Conservation (phyloP, 2,888 invertebrate genomes). For the Cephus runcator region DNA sequence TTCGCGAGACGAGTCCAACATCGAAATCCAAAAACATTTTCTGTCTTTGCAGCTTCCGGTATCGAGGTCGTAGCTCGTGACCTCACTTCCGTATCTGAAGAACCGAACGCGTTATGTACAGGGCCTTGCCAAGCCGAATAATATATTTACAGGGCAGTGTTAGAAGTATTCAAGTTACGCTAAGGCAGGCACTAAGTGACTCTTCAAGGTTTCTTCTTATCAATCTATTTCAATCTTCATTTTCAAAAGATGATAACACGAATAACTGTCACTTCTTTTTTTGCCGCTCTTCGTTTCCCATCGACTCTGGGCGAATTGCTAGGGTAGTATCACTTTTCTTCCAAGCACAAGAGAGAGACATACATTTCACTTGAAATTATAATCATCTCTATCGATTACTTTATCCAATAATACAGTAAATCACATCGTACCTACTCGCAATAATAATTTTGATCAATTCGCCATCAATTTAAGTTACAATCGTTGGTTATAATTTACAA, state of each 20-base stretch:
- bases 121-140: constrained; percentile 26
- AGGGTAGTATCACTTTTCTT: neutral
- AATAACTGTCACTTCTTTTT: constrained; percentile 6
- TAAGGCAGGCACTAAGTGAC: constrained; percentile 49
- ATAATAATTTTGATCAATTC: neutral
- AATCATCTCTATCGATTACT: neutral
- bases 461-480: neutral
- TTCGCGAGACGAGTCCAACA: neutral
- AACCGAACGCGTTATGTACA: constrained; percentile 12
- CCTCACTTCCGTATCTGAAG: neutral
- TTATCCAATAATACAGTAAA: neutral
- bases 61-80: neutral
- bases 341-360: neutral
- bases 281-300: neutral
- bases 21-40: constrained; percentile 8
- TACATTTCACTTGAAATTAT: neutral
- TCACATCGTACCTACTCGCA: neutral
- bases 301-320: neutral
- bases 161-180: constrained; percentile 47
- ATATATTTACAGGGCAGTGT: constrained; percentile 55
- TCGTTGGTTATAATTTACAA: neutral
- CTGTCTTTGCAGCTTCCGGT: constrained; percentile 5
- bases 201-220: constrained; percentile 26
- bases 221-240: constrained; percentile 5
- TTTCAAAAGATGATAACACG: constrained; percentile 3